phyloP scores from a whole-genome alignment of 2,113 vertebrate genomes.

The Procavia capensis region DNA sequence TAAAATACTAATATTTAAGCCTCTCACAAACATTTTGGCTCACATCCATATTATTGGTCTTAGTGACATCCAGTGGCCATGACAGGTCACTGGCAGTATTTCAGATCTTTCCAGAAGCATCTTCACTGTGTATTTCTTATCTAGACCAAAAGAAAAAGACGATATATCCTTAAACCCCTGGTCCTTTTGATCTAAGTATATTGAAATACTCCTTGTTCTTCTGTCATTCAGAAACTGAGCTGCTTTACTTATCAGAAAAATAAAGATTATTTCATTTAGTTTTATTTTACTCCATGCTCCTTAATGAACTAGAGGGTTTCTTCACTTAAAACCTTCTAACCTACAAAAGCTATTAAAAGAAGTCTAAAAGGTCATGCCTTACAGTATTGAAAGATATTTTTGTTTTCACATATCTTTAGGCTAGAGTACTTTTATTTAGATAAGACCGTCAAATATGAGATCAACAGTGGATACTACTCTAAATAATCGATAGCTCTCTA shows the following conservation, averaged over 20 bases:
- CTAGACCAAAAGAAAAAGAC: neutral
- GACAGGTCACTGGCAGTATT: constrained; percentile 69
- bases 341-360: constrained; percentile 1
- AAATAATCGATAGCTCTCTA: neutral
- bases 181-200: neutral
- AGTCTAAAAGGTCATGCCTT: neutral
- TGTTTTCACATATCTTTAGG: neutral
- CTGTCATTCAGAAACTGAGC: neutral
- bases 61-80: constrained; percentile 79
- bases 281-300: constrained; percentile 18
- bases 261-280: neutral
- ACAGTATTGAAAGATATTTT: neutral
- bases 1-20: neutral
- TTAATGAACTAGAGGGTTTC: neutral
- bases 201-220: neutral
- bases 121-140: neutral
- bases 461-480: neutral
- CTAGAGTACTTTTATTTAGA: constrained; percentile 11
- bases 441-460: neutral
- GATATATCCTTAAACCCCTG: neutral
- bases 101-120: constrained; percentile 57
- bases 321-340: neutral
- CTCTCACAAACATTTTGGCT: constrained; percentile 54
- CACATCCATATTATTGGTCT: constrained; percentile 70
- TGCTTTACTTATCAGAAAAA: neutral